Base-by-base conservation (phyloP, 2,113 vertebrate genomes). In the Hepsetus odoe region DNA sequence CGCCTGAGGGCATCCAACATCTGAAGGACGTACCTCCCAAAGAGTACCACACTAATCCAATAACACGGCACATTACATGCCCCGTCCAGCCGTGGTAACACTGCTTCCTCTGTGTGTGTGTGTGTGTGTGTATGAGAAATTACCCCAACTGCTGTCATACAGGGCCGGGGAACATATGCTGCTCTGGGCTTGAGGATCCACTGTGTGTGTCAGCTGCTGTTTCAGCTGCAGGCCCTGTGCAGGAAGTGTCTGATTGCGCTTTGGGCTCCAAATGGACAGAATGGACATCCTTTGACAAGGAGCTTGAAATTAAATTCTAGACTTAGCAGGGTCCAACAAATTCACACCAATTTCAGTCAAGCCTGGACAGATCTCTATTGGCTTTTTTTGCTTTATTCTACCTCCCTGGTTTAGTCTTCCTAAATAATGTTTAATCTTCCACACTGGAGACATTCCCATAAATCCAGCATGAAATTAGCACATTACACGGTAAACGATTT, bases 31-130 rank as follows among this genome's bases (percentile, higher is more conserved):
- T 58, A 56, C 62, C 64, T 76, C 64, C 49, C 40, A 56, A 67
- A 56, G 24, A 56, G 22, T 46, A 64, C 33, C 16, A 10, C 3
- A 10, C 22, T 68, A 44, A 76, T 58, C 64, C 30, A 2, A 58
- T 76, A 70, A 35, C 55, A 77, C 13, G 51, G 64, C 4, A 12
- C 53, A 69, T 58, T 35, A 77, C 38, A 59, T 14, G 18, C 53
- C 38, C 35, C n/a, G 42, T 32, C 72, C 72, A 74, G 13, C 40
- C 42, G 30, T 33, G 74, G 38, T 72, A 66, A 30, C 76, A 38
- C 35, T 44, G 68, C 70, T 66, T 72, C 72, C 46, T 38, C 26
- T 72, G 58, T 59, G 40, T 62, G 58, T 64, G 71, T 40, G 67
- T 26, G 49, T 62, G 51, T 56, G 8, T 49, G 68, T 67, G 75